Percentiles rank a stretch among this genome's conserved stretches.
phyloP scores from a whole-genome alignment of 2,797 vertebrate species.

The Philypnodon macrostomus region DNA sequence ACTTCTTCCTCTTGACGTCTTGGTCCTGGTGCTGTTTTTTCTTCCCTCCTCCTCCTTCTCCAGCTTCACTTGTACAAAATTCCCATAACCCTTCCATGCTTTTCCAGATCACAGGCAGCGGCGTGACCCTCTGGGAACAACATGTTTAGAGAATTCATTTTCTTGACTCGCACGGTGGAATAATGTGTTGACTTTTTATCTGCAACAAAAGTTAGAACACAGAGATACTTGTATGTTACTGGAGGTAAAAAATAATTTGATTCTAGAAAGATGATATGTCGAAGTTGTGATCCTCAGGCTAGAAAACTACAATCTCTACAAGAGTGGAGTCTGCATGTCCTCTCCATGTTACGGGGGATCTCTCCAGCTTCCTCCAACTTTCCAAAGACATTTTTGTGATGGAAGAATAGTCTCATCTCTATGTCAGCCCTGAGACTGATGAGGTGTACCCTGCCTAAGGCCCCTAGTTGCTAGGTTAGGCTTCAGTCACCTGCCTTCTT shows the following conservation, averaged over 20 bases:
- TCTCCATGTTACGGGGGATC: too few relatives aligned
- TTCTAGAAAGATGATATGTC: too few relatives aligned
- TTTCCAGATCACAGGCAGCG: slow-evolving; percentile 58
- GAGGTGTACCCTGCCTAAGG: too few relatives aligned
- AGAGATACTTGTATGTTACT: slow-evolving; percentile 9
- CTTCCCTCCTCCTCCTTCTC: slow-evolving; percentile 13
- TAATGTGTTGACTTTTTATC: slow-evolving; percentile 29
- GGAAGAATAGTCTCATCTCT: too few relatives aligned
- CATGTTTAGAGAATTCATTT: slow-evolving; percentile 56
- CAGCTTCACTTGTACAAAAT: slow-evolving; percentile 55
- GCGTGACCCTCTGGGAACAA: slow-evolving; percentile 51
- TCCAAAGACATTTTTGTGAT: too few relatives aligned
- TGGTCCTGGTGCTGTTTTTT: slow-evolving; percentile 41
- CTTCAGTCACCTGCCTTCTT: too few relatives aligned
- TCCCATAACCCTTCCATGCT: slow-evolving; percentile 63
- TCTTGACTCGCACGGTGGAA: slow-evolving; percentile 7
- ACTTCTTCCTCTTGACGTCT: slow-evolving; percentile 68
- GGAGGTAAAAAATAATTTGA: not conserved
- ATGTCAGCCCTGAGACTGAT: too few relatives aligned
- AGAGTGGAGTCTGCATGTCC: too few relatives aligned
- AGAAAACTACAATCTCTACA: too few relatives aligned
- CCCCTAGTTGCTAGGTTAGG: too few relatives aligned
- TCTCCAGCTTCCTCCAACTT: too few relatives aligned
- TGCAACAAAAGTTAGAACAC: slow-evolving; percentile 25
- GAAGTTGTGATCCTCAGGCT: too few relatives aligned